Evolutionary conservation across 2,888 invertebrate species (phyloP).

Genomic region (Endomychus coccineus): DNA sequence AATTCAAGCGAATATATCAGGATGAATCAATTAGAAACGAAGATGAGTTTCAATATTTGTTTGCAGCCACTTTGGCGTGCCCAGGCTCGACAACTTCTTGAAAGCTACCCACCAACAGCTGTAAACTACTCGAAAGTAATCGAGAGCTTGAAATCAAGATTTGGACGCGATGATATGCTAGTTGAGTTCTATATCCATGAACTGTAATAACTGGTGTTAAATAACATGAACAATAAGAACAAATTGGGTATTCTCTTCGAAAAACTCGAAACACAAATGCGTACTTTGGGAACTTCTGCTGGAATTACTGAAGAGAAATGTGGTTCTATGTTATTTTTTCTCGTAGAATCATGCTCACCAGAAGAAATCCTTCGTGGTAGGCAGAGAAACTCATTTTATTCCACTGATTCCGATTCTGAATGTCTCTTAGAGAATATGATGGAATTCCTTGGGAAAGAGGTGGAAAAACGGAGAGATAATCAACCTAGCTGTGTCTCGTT

Average conservation of each 20-base stretch:
- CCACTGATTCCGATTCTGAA: too few relatives aligned
- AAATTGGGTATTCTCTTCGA: neutral
- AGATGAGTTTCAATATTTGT: too few relatives aligned
- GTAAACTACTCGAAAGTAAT: conserved; percentile 11
- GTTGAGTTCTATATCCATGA: conserved; percentile 1
- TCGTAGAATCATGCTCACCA: neutral
- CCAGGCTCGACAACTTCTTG: conserved; percentile 10
- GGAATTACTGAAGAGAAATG: neutral
- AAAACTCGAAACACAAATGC: neutral
- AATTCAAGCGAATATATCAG: too few relatives aligned
- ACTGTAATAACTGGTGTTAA: neutral
- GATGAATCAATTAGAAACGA: too few relatives aligned
- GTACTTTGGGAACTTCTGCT: neutral
- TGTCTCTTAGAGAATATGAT: too few relatives aligned
- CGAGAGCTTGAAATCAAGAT: conserved; percentile 5
- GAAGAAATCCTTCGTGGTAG: neutral
- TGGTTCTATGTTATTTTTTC: neutral
- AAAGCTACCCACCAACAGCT: conserved; percentile 8
- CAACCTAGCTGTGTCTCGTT: too few relatives aligned
- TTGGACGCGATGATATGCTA: conserved; percentile 9
- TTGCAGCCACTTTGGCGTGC: too few relatives aligned
- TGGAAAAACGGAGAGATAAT: too few relatives aligned
- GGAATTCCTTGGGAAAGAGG: too few relatives aligned
- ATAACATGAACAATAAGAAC: neutral
- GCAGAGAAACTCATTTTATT: too few relatives aligned